Evolutionary conservation across 2,888 invertebrate species (phyloP).

Genomic region (Lithosia quadra): DNA sequence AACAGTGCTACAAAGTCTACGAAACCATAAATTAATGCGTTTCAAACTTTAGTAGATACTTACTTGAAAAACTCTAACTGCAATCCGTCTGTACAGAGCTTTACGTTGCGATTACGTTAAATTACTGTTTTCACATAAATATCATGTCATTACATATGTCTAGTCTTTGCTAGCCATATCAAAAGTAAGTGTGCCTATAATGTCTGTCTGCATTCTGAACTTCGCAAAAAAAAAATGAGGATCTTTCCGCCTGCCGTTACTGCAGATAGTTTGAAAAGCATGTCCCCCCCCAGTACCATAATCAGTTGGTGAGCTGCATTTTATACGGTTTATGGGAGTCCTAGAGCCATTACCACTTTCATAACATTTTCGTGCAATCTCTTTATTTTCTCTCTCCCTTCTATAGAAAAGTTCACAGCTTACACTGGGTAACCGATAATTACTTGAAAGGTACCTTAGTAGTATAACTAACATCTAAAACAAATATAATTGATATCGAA

Average conservation of each 20-base stretch:
- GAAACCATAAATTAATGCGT: no score
- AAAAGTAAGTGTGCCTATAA: not conserved
- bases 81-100: constrained; percentile 16
- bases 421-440: no score
- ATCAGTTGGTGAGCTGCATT: no score
- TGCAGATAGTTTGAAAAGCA: no score
- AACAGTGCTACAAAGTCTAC: no score
- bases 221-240: not conserved
- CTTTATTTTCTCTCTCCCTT: no score
- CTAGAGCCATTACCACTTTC: no score
- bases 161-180: constrained; percentile 13
- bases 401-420: no score
- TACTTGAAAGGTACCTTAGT: not conserved
- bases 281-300: no score
- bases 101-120: constrained; percentile 35
- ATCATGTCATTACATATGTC: constrained; percentile 40
- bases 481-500: not conserved
- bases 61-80: constrained; percentile 17
- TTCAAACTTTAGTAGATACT: not conserved
- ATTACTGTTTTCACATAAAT: constrained; percentile 47
- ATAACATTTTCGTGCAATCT: no score
- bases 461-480: not conserved
- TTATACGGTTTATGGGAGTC: no score
- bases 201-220: not conserved
- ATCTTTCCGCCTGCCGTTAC: not conserved